Conservation (phyloP, 1,140 invertebrate species). For the Periplaneta americana region DNA sequence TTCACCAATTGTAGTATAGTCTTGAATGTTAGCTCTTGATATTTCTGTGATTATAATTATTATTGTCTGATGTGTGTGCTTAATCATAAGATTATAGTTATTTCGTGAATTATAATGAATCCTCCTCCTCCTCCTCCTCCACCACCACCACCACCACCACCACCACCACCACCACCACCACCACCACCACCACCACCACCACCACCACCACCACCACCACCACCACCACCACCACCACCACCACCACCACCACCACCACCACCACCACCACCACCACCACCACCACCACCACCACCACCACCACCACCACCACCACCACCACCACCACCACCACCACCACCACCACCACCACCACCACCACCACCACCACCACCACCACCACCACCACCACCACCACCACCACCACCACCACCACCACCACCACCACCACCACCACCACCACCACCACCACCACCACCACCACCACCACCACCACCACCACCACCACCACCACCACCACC, state of each 20-base stretch:
- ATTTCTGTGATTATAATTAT: too few species aligned
- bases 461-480: not conserved
- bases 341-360: conserved; percentile 15
- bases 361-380: conserved; percentile 13
- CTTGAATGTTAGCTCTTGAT: too few species aligned
- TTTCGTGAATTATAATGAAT: not conserved
- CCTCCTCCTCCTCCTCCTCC: conserved; percentile 20
- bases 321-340: not conserved
- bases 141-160: conserved; percentile 24
- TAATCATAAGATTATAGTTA: too few species aligned
- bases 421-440: not conserved
- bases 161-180: conserved; percentile 20
- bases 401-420: not conserved
- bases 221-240: not conserved
- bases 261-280: not conserved
- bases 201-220: not conserved
- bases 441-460: not conserved
- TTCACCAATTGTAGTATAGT: too few species aligned
- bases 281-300: not conserved
- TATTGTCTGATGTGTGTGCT: too few species aligned
- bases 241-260: not conserved
- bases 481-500: not conserved
- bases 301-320: not conserved
- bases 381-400: conserved; percentile 17
- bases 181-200: conserved; percentile 15